A percentile compares a stretch with the other conserved stretches of the same genome.
Evolutionary conservation across 2,113 vertebrate genomes (phyloP).

Genomic region (Callaeas wilsoni): DNA sequence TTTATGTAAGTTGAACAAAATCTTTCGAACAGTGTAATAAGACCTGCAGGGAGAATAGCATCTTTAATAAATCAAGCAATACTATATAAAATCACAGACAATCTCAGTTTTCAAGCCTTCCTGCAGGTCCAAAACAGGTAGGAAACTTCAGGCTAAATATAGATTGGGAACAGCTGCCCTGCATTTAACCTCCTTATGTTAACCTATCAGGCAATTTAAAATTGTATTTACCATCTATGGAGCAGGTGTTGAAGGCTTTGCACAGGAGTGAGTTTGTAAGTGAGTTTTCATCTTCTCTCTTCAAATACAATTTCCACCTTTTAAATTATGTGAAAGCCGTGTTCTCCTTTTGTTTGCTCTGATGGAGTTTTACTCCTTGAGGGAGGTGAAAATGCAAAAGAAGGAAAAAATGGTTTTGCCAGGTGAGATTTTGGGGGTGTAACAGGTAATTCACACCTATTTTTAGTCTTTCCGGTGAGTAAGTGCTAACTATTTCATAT

Average conservation of each 20-base stretch:
- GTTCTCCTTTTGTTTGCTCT: background rate
- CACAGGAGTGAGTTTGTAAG: background rate
- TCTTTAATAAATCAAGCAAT: background rate
- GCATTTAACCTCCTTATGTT: background rate
- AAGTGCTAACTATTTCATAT: background rate
- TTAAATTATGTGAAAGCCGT: background rate
- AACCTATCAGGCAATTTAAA: background rate
- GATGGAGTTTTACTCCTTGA: background rate
- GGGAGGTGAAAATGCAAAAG: background rate
- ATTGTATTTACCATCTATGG: background rate
- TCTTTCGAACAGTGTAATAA: background rate
- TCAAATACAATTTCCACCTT: background rate
- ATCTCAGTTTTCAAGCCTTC: background rate
- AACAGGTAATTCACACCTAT: background rate
- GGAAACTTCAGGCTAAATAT: background rate
- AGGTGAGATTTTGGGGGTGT: background rate
- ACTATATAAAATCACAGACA: background rate
- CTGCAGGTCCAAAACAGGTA: background rate
- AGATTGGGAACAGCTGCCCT: background rate
- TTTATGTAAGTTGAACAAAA: background rate
- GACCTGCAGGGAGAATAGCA: background rate
- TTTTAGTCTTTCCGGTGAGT: background rate
- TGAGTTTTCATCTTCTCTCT: conserved; percentile 1
- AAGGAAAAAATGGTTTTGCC: background rate
- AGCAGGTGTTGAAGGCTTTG: background rate